Evolutionary conservation across 2,888 invertebrate genomes (phyloP).

Genomic region (Lysandra coridon): DNA sequence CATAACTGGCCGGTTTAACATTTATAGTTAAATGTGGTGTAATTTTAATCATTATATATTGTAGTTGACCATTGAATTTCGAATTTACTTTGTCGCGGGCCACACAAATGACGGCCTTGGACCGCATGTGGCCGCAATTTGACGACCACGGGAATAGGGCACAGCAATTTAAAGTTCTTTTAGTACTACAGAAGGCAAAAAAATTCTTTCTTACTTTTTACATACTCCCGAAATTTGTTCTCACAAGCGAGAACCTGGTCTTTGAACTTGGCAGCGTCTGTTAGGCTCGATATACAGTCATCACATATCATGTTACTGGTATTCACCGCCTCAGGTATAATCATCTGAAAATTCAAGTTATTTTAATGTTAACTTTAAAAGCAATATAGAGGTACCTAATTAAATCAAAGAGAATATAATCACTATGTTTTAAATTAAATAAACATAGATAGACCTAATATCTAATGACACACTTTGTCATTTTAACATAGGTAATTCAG

Average conservation of each 20-base stretch:
- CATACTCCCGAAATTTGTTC: slow-evolving; percentile 43
- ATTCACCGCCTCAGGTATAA: slow-evolving; percentile 35
- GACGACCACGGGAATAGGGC: too few relatives aligned
- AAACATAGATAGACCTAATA: background rate
- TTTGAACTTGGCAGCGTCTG: slow-evolving; percentile 42
- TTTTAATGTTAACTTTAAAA: background rate
- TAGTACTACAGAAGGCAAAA: background rate
- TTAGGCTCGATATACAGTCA: slow-evolving; percentile 40
- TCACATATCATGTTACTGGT: slow-evolving; percentile 45
- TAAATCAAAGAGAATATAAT: too few relatives aligned
- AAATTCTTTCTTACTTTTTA: slow-evolving; percentile 38
- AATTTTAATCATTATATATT: too few relatives aligned
- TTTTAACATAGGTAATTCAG: too few relatives aligned
- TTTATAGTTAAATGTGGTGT: too few relatives aligned
- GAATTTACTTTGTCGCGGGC: too few relatives aligned
- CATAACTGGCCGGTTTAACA: too few relatives aligned
- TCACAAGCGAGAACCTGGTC: slow-evolving; percentile 43
- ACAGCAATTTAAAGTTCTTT: too few relatives aligned
- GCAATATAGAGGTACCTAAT: background rate
- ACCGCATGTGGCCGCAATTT: too few relatives aligned
- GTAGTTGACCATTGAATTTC: too few relatives aligned
- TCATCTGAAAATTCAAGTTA: slow-evolving; percentile 39
- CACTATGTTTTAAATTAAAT: background rate
- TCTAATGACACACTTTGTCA: background rate
- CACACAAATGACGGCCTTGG: too few relatives aligned